These are phyloP conservation scores for Bujurquina vittata DNA, from an alignment of 2,113 vertebrate genomes.

Conservation along the genomic window DNA sequence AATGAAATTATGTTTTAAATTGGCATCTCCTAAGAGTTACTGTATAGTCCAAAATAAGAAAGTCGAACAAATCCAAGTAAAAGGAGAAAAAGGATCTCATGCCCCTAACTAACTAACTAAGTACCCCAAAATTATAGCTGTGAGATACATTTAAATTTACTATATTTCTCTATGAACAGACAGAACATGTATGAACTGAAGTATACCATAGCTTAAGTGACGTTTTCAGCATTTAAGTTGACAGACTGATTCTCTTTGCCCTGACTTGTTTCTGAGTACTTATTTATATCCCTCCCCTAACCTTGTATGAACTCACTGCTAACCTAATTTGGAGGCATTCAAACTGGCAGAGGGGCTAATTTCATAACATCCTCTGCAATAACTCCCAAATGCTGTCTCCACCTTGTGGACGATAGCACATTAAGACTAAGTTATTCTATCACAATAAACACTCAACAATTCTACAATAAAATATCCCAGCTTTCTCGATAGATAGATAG, in stretches of 20 bases:
- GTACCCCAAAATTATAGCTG: not conserved
- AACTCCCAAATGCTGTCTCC: not conserved
- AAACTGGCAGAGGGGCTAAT: not conserved
- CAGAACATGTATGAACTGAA: not conserved
- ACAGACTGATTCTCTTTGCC: not conserved
- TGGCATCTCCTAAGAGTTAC: not conserved
- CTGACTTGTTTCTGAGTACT: not conserved
- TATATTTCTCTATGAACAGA: not conserved
- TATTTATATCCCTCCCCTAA: not conserved
- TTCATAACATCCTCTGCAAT: not conserved
- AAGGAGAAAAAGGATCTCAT: too few species aligned
- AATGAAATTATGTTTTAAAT: slow-evolving; percentile 5
- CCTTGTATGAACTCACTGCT: not conserved
- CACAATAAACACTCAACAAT: not conserved
- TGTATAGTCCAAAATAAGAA: not conserved
- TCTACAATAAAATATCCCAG: not conserved
- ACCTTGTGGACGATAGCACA: not conserved
- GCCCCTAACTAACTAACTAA: not conserved
- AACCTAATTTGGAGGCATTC: not conserved
- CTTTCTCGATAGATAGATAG: too few species aligned
- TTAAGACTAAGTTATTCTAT: not conserved
- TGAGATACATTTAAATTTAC: not conserved
- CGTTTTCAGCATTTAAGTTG: not conserved
- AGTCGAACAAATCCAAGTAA: not conserved
- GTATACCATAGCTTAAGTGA: not conserved